Evolutionary conservation across 2,888 invertebrate species (phyloP).

Genomic region (Geotrupes spiniger): DNA sequence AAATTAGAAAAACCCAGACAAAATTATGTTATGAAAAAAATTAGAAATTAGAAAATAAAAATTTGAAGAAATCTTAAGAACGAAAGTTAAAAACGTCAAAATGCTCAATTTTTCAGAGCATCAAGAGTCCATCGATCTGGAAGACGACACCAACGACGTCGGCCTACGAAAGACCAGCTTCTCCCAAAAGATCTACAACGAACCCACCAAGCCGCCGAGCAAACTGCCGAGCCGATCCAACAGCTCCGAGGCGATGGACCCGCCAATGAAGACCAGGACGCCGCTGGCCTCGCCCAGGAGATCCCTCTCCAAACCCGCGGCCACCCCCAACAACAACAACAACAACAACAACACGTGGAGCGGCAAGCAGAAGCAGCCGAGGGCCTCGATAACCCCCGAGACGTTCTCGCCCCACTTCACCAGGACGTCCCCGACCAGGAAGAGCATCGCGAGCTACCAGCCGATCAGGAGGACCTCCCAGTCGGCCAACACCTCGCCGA

Average conservation of each 20-base stretch:
- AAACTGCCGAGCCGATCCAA: conserved; percentile 53
- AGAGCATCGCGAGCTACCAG: conserved; percentile 42
- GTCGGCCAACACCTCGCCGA: conserved; percentile 61
- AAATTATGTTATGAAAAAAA: no score
- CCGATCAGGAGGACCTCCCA: conserved; percentile 52
- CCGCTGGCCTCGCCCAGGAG: conserved; percentile 52
- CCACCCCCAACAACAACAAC: conserved; percentile 25
- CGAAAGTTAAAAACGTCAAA: no score
- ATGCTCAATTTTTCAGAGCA: conserved; percentile 65
- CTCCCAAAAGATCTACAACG: conserved; percentile 60
- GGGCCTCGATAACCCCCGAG: conserved; percentile 59
- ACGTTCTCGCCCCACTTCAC: conserved; percentile 56
- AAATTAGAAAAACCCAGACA: no score
- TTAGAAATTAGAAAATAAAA: no score
- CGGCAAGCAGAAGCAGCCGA: conserved; percentile 55
- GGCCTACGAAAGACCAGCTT: conserved; percentile 71
- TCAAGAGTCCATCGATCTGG: conserved; percentile 57
- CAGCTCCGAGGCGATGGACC: conserved; percentile 47
- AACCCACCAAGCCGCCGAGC: conserved; percentile 43
- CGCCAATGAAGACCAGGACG: conserved; percentile 42
- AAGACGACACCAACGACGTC: conserved; percentile 65
- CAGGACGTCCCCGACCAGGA: conserved; percentile 47
- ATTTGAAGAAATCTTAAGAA: no score
- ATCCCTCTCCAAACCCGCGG: conserved; percentile 37
- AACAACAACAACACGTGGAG: conserved; percentile 71